Evolutionary conservation across 2,113 vertebrate species (phyloP).

Genomic region (Murina feae): DNA sequence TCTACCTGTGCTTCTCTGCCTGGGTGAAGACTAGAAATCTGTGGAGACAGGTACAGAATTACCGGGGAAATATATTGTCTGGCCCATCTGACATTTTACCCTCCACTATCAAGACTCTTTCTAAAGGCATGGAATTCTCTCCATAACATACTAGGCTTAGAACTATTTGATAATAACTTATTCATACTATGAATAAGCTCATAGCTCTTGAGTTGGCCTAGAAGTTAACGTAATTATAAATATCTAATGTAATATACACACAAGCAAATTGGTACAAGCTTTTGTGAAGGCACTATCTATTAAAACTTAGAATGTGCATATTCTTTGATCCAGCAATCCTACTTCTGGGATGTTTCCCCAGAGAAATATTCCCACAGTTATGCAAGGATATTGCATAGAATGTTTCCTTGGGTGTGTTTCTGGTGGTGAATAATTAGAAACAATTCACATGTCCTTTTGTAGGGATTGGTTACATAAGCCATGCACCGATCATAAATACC

Average conservation of each 20-base stretch:
- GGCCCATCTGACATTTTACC: background rate
- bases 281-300: background rate
- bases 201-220: background rate
- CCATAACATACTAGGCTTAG: background rate
- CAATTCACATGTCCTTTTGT: background rate
- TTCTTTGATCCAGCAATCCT: background rate
- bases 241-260: background rate
- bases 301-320: background rate
- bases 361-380: background rate
- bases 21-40: background rate
- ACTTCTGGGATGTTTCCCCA: background rate
- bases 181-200: background rate
- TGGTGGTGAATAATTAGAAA: slow-evolving; percentile 2
- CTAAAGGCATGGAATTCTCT: background rate
- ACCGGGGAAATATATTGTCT: background rate
- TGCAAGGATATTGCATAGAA: background rate
- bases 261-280: background rate
- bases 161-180: background rate
- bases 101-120: background rate
- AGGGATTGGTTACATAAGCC: background rate
- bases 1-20: background rate
- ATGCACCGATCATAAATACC: background rate
- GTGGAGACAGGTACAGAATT: background rate
- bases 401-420: background rate
- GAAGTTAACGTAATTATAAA: background rate